Percentiles rank a stretch among this genome's conserved stretches.
Conservation (phyloP, 2,797 vertebrate genomes). For the Amazona finschi region DNA sequence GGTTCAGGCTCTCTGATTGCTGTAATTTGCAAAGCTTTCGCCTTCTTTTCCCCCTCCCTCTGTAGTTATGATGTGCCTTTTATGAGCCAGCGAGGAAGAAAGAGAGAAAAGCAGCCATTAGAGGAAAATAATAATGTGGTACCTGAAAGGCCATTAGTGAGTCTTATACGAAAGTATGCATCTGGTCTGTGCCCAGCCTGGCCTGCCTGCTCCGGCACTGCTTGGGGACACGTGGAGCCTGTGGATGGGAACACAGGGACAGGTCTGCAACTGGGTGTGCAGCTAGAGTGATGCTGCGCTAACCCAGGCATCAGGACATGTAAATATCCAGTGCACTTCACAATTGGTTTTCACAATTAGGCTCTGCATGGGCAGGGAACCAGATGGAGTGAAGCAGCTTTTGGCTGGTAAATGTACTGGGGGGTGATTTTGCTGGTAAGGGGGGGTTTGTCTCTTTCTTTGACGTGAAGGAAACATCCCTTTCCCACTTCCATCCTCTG, state of each 20-base stretch:
- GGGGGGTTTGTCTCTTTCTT: neutral
- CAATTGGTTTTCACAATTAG: neutral
- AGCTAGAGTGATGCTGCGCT: neutral
- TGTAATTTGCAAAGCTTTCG: constrained; percentile 72
- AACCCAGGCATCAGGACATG: neutral
- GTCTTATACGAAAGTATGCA: constrained; percentile 69
- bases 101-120: constrained; percentile 77
- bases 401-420: neutral
- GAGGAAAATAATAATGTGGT: constrained; percentile 89
- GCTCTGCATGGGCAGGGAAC: neutral
- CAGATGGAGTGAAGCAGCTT: neutral
- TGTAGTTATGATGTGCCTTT: constrained; percentile 65
- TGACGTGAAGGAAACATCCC: neutral
- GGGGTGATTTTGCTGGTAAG: neutral
- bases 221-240: rapidly evolving
- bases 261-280: neutral
- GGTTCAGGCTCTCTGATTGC: constrained; percentile 72
- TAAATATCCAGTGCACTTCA: neutral
- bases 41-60: neutral
- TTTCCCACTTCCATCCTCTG: neutral
- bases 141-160: constrained; percentile 88
- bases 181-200: constrained; percentile 17
- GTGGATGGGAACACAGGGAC: neutral
- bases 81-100: constrained; percentile 51
- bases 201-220: neutral